These are phyloP conservation scores for Noctua janthe DNA, from an alignment of 2,888 invertebrate species.

Conservation along the genomic window DNA sequence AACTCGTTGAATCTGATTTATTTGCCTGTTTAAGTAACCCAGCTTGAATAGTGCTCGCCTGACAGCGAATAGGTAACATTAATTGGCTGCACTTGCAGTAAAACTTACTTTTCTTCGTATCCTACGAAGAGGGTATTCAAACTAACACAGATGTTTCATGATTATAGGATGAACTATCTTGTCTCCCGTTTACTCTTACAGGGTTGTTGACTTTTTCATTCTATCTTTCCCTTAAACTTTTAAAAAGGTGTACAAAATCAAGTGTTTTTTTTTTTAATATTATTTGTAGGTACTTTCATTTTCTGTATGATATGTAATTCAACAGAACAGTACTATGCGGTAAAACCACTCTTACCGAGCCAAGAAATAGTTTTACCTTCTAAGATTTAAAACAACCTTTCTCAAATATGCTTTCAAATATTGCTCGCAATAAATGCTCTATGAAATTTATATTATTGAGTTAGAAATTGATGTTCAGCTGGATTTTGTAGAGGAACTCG, in stretches of 20 bases:
- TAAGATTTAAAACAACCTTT: background rate
- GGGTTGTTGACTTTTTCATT: background rate
- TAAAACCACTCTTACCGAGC: background rate
- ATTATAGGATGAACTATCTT: background rate
- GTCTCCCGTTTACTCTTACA: constrained; percentile 15
- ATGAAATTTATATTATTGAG: constrained; percentile 16
- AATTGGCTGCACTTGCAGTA: background rate
- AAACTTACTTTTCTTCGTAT: constrained; percentile 5
- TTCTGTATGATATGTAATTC: background rate
- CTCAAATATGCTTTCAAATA: background rate
- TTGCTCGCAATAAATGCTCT: constrained; percentile 1
- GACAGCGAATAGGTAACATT: constrained; percentile 3
- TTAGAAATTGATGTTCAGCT: constrained; percentile 30
- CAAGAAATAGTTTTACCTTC: background rate
- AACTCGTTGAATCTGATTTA: constrained; percentile 31
- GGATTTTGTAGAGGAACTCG: constrained; percentile 11
- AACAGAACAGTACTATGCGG: background rate
- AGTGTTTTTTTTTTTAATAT: background rate
- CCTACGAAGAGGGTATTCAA: background rate
- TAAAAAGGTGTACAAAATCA: background rate
- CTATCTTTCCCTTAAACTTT: background rate
- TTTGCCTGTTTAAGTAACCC: constrained; percentile 7
- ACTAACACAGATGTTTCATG: background rate
- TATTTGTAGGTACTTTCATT: background rate
- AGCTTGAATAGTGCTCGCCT: background rate